A percentile compares a stretch with the other conserved stretches of the same genome.
phyloP scores from a whole-genome alignment of 2,888 invertebrate species.

The Drosophila borealis region DNA sequence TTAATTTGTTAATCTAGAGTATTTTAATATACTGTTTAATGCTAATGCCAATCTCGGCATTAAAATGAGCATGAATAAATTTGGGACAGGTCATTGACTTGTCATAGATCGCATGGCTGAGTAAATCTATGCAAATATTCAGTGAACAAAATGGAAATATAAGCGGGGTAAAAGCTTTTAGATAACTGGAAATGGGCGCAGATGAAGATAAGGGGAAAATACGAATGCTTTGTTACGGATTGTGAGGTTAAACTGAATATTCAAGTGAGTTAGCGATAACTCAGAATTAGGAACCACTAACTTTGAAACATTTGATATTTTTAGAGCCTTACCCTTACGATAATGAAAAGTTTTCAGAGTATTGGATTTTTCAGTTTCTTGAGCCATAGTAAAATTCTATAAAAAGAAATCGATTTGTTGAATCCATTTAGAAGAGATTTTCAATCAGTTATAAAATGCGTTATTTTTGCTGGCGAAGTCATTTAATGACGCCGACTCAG shows the following conservation, averaged over 20 bases:
- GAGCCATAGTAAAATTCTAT: too few relatives aligned
- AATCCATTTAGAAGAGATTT: too few relatives aligned
- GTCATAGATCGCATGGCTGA: background rate
- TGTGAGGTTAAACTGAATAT: background rate
- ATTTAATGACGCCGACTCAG: too few relatives aligned
- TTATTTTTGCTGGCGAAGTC: too few relatives aligned
- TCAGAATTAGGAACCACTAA: background rate
- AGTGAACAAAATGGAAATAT: background rate
- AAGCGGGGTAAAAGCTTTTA: background rate
- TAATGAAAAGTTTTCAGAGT: too few relatives aligned
- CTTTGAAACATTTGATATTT: too few relatives aligned
- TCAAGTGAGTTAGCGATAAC: background rate
- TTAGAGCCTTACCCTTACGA: too few relatives aligned
- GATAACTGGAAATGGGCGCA: background rate
- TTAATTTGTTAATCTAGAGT: conserved; percentile 6
- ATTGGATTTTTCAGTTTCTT: too few relatives aligned
- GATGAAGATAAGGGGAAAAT: background rate
- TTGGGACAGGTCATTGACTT: conserved; percentile 20
- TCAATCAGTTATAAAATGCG: too few relatives aligned
- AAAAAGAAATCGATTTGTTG: too few relatives aligned
- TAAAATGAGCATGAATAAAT: background rate
- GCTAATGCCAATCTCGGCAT: conserved; percentile 2
- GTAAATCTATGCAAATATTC: conserved; percentile 1
- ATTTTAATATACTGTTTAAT: conserved; percentile 14
- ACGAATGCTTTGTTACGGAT: background rate